Percentiles rank a stretch among this genome's conserved stretches.
These are phyloP conservation scores for Operophtera brumata DNA, from an alignment of 2,888 invertebrate species.

Conservation along the genomic window DNA sequence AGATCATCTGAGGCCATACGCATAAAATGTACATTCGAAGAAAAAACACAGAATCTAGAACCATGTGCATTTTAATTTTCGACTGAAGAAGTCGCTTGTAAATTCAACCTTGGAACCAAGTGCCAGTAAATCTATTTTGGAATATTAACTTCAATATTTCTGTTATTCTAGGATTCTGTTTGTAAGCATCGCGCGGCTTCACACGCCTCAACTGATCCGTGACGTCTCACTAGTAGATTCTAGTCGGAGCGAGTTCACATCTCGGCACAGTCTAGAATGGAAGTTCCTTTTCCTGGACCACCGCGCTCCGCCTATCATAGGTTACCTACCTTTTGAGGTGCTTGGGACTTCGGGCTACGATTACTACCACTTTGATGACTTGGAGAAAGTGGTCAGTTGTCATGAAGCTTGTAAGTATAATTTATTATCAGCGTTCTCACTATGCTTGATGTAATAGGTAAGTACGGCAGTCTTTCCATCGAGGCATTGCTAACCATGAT, in stretches of 20 bases:
- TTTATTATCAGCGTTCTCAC: not conserved
- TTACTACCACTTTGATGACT: constrained; percentile 96
- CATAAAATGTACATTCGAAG: too few species aligned
- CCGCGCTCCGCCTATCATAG: constrained; percentile 94
- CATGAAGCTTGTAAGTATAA: constrained; percentile 90
- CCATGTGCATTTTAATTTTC: too few species aligned
- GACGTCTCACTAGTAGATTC: constrained; percentile 91
- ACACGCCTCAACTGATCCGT: constrained; percentile 90
- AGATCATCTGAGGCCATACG: too few species aligned
- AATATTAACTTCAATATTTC: too few species aligned
- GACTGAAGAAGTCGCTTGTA: too few species aligned
- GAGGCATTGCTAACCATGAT: too few species aligned
- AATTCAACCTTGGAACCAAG: too few species aligned
- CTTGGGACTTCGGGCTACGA: constrained; percentile 97
- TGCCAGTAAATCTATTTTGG: too few species aligned
- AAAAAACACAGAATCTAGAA: too few species aligned
- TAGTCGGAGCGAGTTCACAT: constrained; percentile 91
- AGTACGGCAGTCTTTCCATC: too few species aligned
- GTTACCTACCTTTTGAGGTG: constrained; percentile 96
- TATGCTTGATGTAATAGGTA: not conserved
- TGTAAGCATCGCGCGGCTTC: constrained; percentile 90
- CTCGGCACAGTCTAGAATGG: constrained; percentile 96
- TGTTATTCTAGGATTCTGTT: constrained; percentile 81
- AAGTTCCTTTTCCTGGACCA: constrained; percentile 96
- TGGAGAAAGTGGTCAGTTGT: constrained; percentile 91